Base-by-base conservation (phyloP, 2,888 invertebrate genomes). In the Osmoderma eremita region DNA sequence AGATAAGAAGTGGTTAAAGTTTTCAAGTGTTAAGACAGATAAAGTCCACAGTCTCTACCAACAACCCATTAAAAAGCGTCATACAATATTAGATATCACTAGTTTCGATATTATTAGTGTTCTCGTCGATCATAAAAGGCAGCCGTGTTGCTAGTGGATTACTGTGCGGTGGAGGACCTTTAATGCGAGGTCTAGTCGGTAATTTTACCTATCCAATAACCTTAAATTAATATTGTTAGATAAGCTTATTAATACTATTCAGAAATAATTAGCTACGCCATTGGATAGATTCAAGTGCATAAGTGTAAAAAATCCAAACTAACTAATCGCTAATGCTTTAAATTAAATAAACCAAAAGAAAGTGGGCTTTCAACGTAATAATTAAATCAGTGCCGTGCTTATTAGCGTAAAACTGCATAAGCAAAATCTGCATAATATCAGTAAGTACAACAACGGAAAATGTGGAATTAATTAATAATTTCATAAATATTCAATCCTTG, bases 101-200 rank as follows among this genome's bases (percentile, higher is more conserved):
- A 64, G 65, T 61, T 45, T 80, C 78, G 81, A 87, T 87, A 69
- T 82, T 53, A 42, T 42, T 84, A 63, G 86, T 85, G 72, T 86
- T 85, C 83, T 90, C 88, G 71, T 89, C 89, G 73, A 88, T 88
- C 83, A 87, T 88, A 78, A 84, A 87, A 20, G 86, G 86, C 66
- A 88, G 80, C 73, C 84, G 86, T 22, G 86, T 85, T 0, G 84
- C 83, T 63, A 84, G 67, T 53, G 78, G 78, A 72, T 81, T 80
- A 72, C 76, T 80, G 69, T 79, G 78, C 41, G 81, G 80, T 53
- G 81, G 80, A 63, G 82, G 81, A 69, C 73, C 76, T 74, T 79
- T 80, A 67, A 76, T 73, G 61, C 80, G 76, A 66, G 73, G 71
- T 63, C 80, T 76, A 58, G 76, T 70, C 39, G 65, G 38, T 30